phyloP scores from a whole-genome alignment of 2,797 vertebrate genomes.

The Anomalospiza imberbis region DNA sequence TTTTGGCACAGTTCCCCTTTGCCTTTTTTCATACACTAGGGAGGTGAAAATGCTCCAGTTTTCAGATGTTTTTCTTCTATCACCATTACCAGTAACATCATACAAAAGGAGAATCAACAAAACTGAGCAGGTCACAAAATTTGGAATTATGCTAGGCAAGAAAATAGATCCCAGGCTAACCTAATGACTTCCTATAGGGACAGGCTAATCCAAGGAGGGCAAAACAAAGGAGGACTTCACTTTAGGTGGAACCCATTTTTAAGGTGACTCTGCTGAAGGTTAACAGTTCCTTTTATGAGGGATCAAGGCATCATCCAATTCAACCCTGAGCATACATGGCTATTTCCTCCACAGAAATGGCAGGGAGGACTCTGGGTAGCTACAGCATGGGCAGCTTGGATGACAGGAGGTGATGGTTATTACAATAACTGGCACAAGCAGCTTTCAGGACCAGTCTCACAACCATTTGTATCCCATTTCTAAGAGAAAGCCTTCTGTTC shows the following conservation, averaged over 20 bases:
- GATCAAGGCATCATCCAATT: conserved; percentile 30
- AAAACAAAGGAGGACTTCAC: background rate
- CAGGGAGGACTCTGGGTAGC: background rate
- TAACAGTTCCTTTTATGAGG: background rate
- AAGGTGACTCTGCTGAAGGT: background rate
- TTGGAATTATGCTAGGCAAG: background rate
- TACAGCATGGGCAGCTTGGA: background rate
- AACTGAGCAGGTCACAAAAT: background rate
- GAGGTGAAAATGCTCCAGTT: background rate
- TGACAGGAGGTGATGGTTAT: background rate
- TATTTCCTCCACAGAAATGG: background rate
- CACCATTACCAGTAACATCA: background rate
- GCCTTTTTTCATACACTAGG: background rate
- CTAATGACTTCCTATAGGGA: background rate
- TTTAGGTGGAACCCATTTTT: background rate
- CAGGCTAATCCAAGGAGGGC: background rate
- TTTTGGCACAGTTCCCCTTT: conserved; percentile 5
- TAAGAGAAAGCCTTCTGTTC: background rate
- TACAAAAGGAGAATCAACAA: background rate
- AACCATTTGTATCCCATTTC: background rate
- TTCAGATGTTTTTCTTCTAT: background rate
- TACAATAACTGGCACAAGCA: background rate
- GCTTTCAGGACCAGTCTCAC: background rate
- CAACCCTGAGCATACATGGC: background rate
- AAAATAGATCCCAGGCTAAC: background rate